Evolutionary conservation across 2,888 invertebrate genomes (phyloP), one percentile per base, ranked within the genome.

Genomic region (Slavum lentiscoides): DNA sequence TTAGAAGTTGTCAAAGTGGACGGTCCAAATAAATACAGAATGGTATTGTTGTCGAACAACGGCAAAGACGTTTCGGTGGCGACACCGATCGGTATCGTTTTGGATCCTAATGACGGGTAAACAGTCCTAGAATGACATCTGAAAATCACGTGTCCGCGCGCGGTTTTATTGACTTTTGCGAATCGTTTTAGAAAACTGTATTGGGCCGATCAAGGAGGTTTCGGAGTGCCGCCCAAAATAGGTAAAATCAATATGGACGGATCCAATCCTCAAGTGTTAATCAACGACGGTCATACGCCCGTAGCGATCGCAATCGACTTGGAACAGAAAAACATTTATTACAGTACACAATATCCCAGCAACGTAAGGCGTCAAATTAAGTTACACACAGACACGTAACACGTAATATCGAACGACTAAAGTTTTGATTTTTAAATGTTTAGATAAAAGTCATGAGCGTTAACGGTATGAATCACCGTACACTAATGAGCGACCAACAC

Each of bases 121-220:
- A 9, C 6, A 43, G 9, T 43, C 43, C 2, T 30, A 2, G 30
- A 30, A 30, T 30, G 30, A 30, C 30, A 30, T 30, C 1, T 4
- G 43, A 9, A 43, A 43, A 9, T 9, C 43, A 9, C 43, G 43
- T 9, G 43, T 43, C 43, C 43, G 43, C 43, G 43, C 43, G 8
- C 7, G 43, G 30, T 30, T 43, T 49, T 11, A 49, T 13, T 11
- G 49, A 11, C 49, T 9, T 13, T 13, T 3, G 72, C 19, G 61
- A 67, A 23, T 55, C 23, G n/a, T 58, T 21, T 23, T 86, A 92
- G 92, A 53, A 93, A 93, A 88, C 87, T 97, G 49, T 99, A 95
- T 88, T 99, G 98, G 98, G 90, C 97, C 15, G 99, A 99, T 85
- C 94, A 95, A 84, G 98, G 98, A 15, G 96, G 96, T 13, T 92